Evolutionary conservation across 2,113 vertebrate species (phyloP).

Genomic region (Cyanoramphus novaezelandiae): DNA sequence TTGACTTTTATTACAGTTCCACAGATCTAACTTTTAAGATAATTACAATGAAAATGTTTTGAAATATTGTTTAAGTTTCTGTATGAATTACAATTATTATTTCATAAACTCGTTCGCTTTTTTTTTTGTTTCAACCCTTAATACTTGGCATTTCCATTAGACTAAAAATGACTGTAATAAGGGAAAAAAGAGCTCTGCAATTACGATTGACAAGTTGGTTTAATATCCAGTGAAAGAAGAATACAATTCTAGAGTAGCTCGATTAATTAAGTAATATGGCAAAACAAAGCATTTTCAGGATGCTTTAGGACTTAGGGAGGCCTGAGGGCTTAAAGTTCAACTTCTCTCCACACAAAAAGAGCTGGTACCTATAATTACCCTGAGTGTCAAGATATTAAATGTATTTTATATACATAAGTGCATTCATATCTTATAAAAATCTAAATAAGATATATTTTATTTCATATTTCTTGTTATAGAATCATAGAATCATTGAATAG

Average conservation of each 20-base stretch:
- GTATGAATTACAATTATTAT: background rate
- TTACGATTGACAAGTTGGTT: slow-evolving; percentile 74
- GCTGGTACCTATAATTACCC: slow-evolving; percentile 36
- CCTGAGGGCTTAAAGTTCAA: slow-evolving; percentile 52
- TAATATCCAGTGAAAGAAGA: slow-evolving; percentile 70
- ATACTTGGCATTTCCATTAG: background rate
- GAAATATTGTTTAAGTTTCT: background rate
- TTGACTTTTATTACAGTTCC: background rate
- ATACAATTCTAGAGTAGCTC: slow-evolving; percentile 19
- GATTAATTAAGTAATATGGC: slow-evolving; percentile 72
- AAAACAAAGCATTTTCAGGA: slow-evolving; percentile 41
- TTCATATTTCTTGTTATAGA: background rate
- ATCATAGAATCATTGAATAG: too few relatives aligned
- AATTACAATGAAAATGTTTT: background rate
- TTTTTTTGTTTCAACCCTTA: background rate
- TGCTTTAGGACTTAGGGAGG: background rate
- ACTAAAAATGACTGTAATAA: slow-evolving; percentile 22
- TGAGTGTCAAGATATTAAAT: background rate
- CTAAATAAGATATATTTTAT: background rate
- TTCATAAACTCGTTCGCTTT: background rate
- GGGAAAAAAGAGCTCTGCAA: slow-evolving; percentile 14
- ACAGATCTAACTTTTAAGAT: background rate
- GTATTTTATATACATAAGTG: background rate
- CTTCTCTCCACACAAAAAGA: slow-evolving; percentile 11
- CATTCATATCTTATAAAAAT: background rate